Conservation (phyloP, 2,888 invertebrate species). For the Pyrrhosoma nymphula region DNA sequence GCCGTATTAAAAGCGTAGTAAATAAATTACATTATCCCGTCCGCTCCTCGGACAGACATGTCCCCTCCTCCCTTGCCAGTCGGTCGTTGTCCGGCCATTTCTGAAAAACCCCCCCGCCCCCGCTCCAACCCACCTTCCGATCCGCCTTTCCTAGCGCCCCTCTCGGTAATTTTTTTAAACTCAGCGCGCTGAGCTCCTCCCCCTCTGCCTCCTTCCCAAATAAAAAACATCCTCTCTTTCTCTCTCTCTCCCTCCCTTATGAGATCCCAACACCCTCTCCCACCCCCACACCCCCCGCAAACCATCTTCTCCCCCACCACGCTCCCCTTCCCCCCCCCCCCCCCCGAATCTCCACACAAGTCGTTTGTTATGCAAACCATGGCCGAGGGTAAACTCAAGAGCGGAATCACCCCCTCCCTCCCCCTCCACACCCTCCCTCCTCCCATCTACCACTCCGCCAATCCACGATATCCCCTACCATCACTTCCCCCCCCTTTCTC, state of each 20-base stretch:
- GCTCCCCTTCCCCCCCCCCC: not conserved
- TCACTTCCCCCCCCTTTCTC: not conserved
- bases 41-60: not conserved
- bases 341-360: not conserved
- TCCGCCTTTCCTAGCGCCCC: no score
- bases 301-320: not conserved
- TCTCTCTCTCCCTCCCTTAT: not conserved
- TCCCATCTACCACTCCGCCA: not conserved
- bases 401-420: not conserved
- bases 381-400: conserved; percentile 42
- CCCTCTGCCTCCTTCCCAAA: no score
- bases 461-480: not conserved
- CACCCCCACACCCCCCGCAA: not conserved
- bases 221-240: no score
- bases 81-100: not conserved
- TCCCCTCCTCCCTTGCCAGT: not conserved
- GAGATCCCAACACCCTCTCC: not conserved
- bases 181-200: no score
- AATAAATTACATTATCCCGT: conserved; percentile 57
- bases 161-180: no score
- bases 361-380: conserved; percentile 65
- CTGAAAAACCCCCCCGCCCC: not conserved
- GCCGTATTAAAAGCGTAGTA: conserved; percentile 46
- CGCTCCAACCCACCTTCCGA: not conserved
- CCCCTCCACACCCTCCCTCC: not conserved